phyloP scores from a whole-genome alignment of 2,797 vertebrate species.

The Oophaga sylvatica region DNA sequence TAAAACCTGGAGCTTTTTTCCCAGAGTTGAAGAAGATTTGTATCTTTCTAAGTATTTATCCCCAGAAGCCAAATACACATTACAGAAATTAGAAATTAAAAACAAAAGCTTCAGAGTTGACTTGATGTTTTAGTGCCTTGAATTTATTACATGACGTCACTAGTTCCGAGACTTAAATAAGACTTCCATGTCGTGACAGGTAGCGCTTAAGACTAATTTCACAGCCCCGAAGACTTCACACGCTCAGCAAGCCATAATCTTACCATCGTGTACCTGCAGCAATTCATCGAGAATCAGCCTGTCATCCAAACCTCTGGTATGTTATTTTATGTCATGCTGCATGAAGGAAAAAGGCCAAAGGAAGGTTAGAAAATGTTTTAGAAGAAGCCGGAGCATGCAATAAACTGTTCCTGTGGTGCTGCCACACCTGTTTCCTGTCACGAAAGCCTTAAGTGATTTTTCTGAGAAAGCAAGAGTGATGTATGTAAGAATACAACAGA shows the following conservation, averaged over 20 bases:
- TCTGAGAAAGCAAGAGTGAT: slow-evolving; percentile 40
- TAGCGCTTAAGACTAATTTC: slow-evolving; percentile 45
- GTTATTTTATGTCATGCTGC: slow-evolving; percentile 59
- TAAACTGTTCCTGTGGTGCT: slow-evolving; percentile 36
- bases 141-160: slow-evolving; percentile 55
- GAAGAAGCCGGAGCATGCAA: slow-evolving; percentile 51
- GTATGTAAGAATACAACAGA: background rate
- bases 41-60: background rate
- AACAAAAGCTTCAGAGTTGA: background rate
- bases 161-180: slow-evolving; percentile 44
- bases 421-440: slow-evolving; percentile 57
- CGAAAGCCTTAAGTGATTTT: slow-evolving; percentile 51
- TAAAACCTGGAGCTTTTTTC: background rate
- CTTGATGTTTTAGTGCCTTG: slow-evolving; percentile 2
- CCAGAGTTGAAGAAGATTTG: background rate
- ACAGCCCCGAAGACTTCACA: slow-evolving; percentile 48
- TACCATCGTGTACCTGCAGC: slow-evolving; percentile 54
- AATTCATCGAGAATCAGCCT: slow-evolving; percentile 54
- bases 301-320: slow-evolving; percentile 52
- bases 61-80: slow-evolving; percentile 24
- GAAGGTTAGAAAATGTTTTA: slow-evolving; percentile 54
- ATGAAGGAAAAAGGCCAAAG: slow-evolving; percentile 49
- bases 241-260: slow-evolving; percentile 51
- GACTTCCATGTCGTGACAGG: slow-evolving; percentile 55
- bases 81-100: background rate